These are phyloP conservation scores for Cryptocheilus praepositus DNA, from an alignment of 2,888 invertebrate species.

Conservation along the genomic window DNA sequence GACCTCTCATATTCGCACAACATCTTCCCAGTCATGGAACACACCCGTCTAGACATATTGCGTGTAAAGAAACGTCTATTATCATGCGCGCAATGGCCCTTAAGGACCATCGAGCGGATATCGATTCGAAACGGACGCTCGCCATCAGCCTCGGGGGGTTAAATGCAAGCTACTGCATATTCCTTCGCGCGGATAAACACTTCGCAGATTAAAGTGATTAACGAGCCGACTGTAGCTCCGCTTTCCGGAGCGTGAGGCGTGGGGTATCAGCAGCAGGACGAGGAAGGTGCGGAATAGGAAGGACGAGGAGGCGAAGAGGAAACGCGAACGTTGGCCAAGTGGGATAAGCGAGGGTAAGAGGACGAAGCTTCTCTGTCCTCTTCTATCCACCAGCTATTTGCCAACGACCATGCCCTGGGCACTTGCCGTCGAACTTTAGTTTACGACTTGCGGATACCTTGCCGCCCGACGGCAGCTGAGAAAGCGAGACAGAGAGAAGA, in stretches of 20 bases:
- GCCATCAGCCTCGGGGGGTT: slow-evolving; percentile 18
- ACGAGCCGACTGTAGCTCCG: slow-evolving; percentile 38
- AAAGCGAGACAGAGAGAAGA: slow-evolving; percentile 4
- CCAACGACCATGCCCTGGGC: slow-evolving; percentile 25
- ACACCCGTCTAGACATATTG: too few species aligned
- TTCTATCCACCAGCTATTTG: slow-evolving; percentile 19
- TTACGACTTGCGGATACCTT: slow-evolving; percentile 39
- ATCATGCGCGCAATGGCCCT: too few species aligned
- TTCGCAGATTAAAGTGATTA: slow-evolving; percentile 58
- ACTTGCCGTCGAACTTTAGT: slow-evolving; percentile 33
- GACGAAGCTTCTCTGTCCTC: not conserved
- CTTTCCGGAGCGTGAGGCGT: slow-evolving; percentile 2
- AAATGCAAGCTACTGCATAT: slow-evolving; percentile 42
- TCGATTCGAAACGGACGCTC: slow-evolving; percentile 23
- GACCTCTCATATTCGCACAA: too few species aligned
- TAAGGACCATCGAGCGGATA: not conserved
- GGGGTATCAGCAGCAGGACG: too few species aligned
- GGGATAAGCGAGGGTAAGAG: too few species aligned
- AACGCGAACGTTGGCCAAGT: too few species aligned
- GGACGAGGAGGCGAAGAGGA: not conserved
- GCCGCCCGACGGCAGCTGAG: slow-evolving; percentile 14
- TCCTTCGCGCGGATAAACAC: slow-evolving; percentile 55
- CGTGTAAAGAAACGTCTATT: slow-evolving; percentile 2
- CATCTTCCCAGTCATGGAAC: too few species aligned
- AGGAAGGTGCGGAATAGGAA: too few species aligned